phyloP scores from a whole-genome alignment of 2,888 invertebrate genomes.

The Drosophila acutilabella region DNA sequence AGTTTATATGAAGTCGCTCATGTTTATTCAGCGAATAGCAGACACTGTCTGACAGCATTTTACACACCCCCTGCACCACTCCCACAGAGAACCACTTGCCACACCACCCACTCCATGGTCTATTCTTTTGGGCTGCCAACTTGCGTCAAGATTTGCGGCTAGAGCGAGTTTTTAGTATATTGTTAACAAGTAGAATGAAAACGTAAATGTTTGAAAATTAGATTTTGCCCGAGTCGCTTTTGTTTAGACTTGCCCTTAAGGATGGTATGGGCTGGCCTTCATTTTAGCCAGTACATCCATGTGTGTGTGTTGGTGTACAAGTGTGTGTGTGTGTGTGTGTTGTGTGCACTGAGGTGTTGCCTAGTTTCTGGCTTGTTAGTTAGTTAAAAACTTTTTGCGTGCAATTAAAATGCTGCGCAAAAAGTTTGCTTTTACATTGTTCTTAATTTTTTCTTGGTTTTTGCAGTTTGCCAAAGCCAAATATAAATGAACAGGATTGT shows the following conservation, averaged over 20 bases:
- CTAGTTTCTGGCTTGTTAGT: constrained; percentile 79
- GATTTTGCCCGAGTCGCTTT: constrained; percentile 72
- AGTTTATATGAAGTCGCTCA: constrained; percentile 56
- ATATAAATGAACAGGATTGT: constrained; percentile 76
- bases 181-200: constrained; percentile 80
- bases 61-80: constrained; percentile 16
- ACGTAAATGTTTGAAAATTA: constrained; percentile 81
- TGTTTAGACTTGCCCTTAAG: constrained; percentile 55
- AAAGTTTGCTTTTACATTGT: constrained; percentile 74
- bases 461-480: constrained; percentile 73
- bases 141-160: constrained; percentile 55
- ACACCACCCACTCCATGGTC: too few species aligned
- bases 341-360: constrained; percentile 75
- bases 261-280: neutral
- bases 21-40: constrained; percentile 64
- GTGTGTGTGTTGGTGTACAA: constrained; percentile 15
- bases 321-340: constrained; percentile 18
- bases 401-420: constrained; percentile 80
- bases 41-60: constrained; percentile 23
- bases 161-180: constrained; percentile 54
- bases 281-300: neutral
- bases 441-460: constrained; percentile 73
- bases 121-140: constrained; percentile 15
- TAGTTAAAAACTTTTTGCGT: constrained; percentile 80
- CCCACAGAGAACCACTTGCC: neutral